Percentiles rank a stretch among this genome's conserved stretches.
phyloP scores from a whole-genome alignment of 1,140 invertebrate species.

The Coenobita brevimanus region DNA sequence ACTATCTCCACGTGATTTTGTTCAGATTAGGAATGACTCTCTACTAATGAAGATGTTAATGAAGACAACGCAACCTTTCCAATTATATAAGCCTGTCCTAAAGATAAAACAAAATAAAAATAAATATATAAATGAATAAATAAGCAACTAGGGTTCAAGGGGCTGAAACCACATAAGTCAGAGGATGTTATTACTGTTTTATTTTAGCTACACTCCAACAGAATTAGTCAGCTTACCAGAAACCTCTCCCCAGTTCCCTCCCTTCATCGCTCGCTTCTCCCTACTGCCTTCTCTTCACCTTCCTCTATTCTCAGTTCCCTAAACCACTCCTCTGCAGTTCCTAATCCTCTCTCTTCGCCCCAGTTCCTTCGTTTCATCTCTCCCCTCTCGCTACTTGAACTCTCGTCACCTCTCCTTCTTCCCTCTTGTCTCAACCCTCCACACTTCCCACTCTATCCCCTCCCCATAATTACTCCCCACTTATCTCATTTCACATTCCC shows the following conservation, averaged over 20 bases:
- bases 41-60: too few relatives aligned
- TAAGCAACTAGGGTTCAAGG: too few relatives aligned
- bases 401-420: neutral
- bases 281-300: neutral
- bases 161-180: too few relatives aligned
- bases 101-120: too few relatives aligned
- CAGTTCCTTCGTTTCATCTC: neutral
- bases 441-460: neutral
- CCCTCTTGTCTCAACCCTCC: neutral
- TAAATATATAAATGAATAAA: too few relatives aligned
- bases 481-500: neutral
- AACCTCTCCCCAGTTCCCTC: neutral
- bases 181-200: too few relatives aligned
- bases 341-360: neutral
- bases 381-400: neutral
- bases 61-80: too few relatives aligned
- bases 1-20: too few relatives aligned
- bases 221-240: too few relatives aligned
- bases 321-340: neutral
- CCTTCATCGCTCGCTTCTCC: neutral
- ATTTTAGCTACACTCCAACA: too few relatives aligned
- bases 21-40: too few relatives aligned
- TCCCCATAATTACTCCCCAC: neutral
- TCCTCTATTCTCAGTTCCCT: neutral
- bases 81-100: too few relatives aligned